Conservation (phyloP, 2,888 invertebrate genomes). For the Torymus aiolomorphi region DNA sequence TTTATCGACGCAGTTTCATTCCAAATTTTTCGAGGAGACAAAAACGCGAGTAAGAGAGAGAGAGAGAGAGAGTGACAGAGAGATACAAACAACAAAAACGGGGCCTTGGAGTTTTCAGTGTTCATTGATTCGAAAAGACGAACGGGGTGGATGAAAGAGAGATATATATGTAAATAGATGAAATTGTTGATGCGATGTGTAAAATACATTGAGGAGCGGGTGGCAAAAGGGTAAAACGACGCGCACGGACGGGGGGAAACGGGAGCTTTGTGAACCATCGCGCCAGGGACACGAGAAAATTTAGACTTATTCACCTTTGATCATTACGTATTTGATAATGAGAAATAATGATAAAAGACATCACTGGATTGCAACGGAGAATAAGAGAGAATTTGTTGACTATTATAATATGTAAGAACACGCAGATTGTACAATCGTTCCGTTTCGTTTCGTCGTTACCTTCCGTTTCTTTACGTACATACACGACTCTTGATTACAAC, state of each 20-base stretch:
- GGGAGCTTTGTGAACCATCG: slow-evolving; percentile 57
- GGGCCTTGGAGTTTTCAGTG: slow-evolving; percentile 55
- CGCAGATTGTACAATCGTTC: slow-evolving; percentile 7
- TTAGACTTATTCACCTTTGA: slow-evolving; percentile 59
- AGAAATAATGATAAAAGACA: background rate
- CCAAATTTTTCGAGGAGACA: slow-evolving; percentile 46
- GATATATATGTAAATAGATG: slow-evolving; percentile 50
- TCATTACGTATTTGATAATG: slow-evolving; percentile 57
- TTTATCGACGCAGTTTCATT: slow-evolving; percentile 44
- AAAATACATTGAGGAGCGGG: slow-evolving; percentile 36
- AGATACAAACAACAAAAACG: slow-evolving; percentile 35
- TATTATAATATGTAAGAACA: slow-evolving; percentile 23
- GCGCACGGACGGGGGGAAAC: background rate
- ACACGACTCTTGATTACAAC: background rate
- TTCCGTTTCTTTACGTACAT: slow-evolving; percentile 14
- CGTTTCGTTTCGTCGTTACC: slow-evolving; percentile 2
- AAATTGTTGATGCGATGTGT: slow-evolving; percentile 33
- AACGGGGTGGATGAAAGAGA: background rate
- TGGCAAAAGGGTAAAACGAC: slow-evolving; percentile 7
- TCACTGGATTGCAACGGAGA: slow-evolving; percentile 35
- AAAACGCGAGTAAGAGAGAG: background rate
- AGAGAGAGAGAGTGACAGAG: too few relatives aligned
- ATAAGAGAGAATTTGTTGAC: slow-evolving; percentile 37
- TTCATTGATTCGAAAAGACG: slow-evolving; percentile 39
- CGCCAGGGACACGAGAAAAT: slow-evolving; percentile 51